Conservation (phyloP, 2,888 invertebrate species). For the Melitaea athalia region DNA sequence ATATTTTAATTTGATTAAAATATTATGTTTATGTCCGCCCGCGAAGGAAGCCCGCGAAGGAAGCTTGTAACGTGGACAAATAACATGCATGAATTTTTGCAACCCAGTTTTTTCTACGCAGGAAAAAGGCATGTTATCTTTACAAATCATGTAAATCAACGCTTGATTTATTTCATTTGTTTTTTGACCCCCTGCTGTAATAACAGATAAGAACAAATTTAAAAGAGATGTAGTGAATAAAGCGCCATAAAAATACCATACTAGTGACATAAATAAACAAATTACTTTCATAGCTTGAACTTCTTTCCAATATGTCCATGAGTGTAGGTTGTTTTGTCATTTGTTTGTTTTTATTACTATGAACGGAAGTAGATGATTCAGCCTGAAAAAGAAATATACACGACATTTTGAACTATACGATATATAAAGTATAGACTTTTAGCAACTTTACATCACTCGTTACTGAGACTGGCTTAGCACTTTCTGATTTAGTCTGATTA, state of each 20-base stretch:
- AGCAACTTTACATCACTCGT: too few relatives aligned
- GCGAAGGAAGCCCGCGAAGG: conserved; percentile 35
- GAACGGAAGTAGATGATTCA: too few relatives aligned
- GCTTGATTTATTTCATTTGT: conserved; percentile 29
- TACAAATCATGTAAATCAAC: conserved; percentile 32
- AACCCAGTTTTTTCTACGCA: conserved; percentile 39
- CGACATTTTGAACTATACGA: too few relatives aligned
- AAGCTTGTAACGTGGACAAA: conserved; percentile 36
- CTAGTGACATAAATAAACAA: not conserved
- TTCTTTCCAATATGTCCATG: too few relatives aligned
- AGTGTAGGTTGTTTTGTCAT: too few relatives aligned
- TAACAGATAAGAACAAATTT: conserved; percentile 17
- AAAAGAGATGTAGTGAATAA: conserved; percentile 20
- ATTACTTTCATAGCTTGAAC: conserved; percentile 23
- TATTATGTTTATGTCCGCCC: too few relatives aligned
- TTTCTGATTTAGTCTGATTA: too few relatives aligned
- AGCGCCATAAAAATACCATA: conserved; percentile 11
- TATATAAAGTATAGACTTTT: too few relatives aligned
- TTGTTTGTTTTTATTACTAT: too few relatives aligned
- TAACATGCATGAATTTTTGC: conserved; percentile 30
- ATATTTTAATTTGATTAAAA: not conserved
- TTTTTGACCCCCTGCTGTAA: conserved; percentile 20
- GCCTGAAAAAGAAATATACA: too few relatives aligned
- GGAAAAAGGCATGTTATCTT: conserved; percentile 36
- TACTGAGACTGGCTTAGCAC: too few relatives aligned